These are phyloP conservation scores for Callyntrura guangdongensis DNA, from an alignment of 2,888 invertebrate species.

Conservation along the genomic window DNA sequence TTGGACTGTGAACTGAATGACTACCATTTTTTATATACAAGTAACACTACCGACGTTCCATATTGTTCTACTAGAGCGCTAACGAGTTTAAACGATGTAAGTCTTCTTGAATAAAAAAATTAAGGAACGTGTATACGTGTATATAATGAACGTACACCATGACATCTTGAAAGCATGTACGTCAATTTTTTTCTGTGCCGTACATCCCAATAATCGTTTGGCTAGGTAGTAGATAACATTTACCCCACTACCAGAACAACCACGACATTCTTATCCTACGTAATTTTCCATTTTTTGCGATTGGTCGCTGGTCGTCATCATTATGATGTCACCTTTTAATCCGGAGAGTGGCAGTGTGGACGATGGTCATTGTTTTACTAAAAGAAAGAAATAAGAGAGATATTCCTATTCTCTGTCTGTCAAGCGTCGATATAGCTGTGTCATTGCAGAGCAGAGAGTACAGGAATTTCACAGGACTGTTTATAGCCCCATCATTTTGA, in stretches of 20 bases:
- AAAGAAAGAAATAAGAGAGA: not conserved
- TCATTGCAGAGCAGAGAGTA: not conserved
- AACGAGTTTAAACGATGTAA: not conserved
- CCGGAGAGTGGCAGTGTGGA: not conserved
- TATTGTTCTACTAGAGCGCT: not conserved
- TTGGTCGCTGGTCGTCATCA: not conserved
- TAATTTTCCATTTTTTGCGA: slow-evolving; percentile 17
- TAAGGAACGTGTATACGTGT: not conserved
- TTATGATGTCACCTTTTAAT: slow-evolving; percentile 27
- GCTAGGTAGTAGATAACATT: not conserved
- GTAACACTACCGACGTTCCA: no score
- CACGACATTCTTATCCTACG: slow-evolving; percentile 2
- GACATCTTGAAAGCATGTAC: not conserved
- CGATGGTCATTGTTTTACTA: not conserved
- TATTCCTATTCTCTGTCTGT: not conserved
- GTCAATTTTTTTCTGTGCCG: not conserved
- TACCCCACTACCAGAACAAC: not conserved
- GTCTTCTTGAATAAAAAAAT: not conserved
- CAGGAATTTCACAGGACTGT: not conserved
- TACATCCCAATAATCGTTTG: not conserved
- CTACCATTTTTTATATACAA: slow-evolving; percentile 28
- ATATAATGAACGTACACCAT: no score
- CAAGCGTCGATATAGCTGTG: not conserved
- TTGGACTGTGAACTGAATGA: not conserved
- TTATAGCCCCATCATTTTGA: not conserved